Evolutionary conservation across 2,113 vertebrate genomes (phyloP), one percentile per base, ranked within the genome.

Genomic region (Tachysurus vachellii): DNA sequence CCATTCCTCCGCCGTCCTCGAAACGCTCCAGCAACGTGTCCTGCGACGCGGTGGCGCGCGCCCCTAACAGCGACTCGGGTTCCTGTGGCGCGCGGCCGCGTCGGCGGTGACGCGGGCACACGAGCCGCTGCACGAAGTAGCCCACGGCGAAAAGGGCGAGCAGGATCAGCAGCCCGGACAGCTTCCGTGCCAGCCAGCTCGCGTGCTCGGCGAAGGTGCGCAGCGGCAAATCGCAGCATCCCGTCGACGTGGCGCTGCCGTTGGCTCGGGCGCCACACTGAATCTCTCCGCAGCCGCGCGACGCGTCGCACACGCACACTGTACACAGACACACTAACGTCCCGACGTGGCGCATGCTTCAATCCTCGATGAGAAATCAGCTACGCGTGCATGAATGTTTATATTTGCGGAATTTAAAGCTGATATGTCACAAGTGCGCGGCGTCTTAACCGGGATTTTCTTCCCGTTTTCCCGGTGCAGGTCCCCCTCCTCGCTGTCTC

Each of bases 101-200:
- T 87, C 96, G 88, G 89, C 97, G 96, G 14, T 96, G 96, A 87
- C 95, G 96, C 44, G 97, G 97, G 92, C 97, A 98, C 91, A 97
- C 96, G 92, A 98, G 96, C 80, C 97, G 94, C 94, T 98, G 97
- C 89, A 98, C 95, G 92, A 97, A 97, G 93, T 97, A 98, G 85
- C 97, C 97, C 95, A 97, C 96, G 90, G 96, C 97, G 86, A 97
- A 98, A 80, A 98, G 96, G 83, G 97, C 95, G 7, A 97, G 88
- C 88, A 98, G 94, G 91, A 98, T 97, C 59, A 97, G 95, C 87
- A 98, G 95, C 85, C 97, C 97, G 3, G 97, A 98, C 66, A 98
- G 96, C 93, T 97, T 97, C 81, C 97, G 94, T 68, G 96, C 96
- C 44, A 97, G 93, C 97, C 97, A 97, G 93, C 96, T 95, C 47